Evolutionary conservation across 2,888 invertebrate species (phyloP).

Genomic region (Lathronympha strigana): DNA sequence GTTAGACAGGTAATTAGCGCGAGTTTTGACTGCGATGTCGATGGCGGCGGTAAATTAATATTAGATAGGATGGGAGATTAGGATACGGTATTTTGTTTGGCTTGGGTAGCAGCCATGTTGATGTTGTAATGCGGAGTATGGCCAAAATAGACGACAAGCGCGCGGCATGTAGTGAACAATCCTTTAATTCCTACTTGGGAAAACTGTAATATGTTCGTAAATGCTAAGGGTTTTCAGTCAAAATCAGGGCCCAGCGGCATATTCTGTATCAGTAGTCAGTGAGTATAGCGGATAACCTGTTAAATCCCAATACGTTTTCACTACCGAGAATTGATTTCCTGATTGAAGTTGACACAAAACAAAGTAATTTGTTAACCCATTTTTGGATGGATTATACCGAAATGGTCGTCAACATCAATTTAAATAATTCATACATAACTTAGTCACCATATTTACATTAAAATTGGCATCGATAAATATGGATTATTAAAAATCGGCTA

Average conservation of each 20-base stretch:
- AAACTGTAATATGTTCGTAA: too few relatives aligned
- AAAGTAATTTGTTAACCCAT: slow-evolving; percentile 10
- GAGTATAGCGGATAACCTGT: too few relatives aligned
- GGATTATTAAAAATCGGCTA: slow-evolving; percentile 16
- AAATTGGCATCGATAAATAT: background rate
- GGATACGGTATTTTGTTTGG: slow-evolving; percentile 22
- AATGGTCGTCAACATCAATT: slow-evolving; percentile 1
- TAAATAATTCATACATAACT: slow-evolving; percentile 6
- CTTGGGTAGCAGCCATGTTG: background rate
- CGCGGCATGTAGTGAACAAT: too few relatives aligned
- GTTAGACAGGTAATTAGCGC: slow-evolving; percentile 45
- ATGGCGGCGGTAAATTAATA: slow-evolving; percentile 35
- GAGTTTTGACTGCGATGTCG: slow-evolving; percentile 43
- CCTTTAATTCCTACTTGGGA: too few relatives aligned
- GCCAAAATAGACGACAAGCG: too few relatives aligned
- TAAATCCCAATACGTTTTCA: background rate
- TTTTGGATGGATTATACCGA: slow-evolving; percentile 8
- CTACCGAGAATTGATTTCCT: background rate
- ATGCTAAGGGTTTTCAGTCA: too few relatives aligned
- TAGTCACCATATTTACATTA: slow-evolving; percentile 8
- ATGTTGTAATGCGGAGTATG: too few relatives aligned
- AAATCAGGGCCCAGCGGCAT: too few relatives aligned
- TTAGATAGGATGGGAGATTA: slow-evolving; percentile 24
- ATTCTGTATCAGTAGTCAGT: too few relatives aligned
- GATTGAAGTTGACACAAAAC: slow-evolving; percentile 3